Evolutionary conservation across 2,888 invertebrate genomes (phyloP), one percentile per base, ranked within the genome.

Genomic region (Drosophila maculinotata): DNA sequence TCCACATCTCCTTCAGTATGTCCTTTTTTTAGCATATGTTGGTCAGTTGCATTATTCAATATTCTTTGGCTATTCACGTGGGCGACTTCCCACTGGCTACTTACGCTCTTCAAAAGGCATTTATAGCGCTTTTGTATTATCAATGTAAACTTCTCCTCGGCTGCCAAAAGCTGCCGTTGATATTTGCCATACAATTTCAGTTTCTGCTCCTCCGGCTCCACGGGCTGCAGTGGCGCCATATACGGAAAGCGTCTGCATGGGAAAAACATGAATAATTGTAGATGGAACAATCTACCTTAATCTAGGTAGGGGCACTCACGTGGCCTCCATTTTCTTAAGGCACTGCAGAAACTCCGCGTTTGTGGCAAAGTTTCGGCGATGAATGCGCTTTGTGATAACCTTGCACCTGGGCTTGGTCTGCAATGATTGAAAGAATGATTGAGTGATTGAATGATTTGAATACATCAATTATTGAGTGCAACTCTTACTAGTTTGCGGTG

Each of bases 191-290:
- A 20, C 45, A 89, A 78, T 9, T 39, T 20, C 1, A 47, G 23
- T 65, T 91, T 91, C 59, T 92, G 92, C 1, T 72, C 76, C 38
- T 91, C 91, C 0, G 91, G 91, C 45, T 91, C 89, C 17, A 89
- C 85, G 2, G 92, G 91, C 53, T 88, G 77, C 54, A 90, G 51
- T 0, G 88, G 90, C 38, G 89, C 84, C 76, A 91, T 73, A 58
- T 91, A 90, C 23, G 89, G 87, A 58, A 89, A 90, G 54, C 78
- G 83, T 41, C 92, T 91, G 14, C 15, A 9, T 17, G 1, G 0
- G 9, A 4, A 23, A n/a, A 5, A 9, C 0, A 14, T 17, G 15
- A 14, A 4, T 20, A 4, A 1, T 0, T 1, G 3, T 31, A 15
- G 6, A 25, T n/a, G n/a, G n/a, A n/a, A n/a, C n/a, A n/a, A n/a